Percentiles rank a stretch among this genome's conserved stretches.
Conservation (phyloP, 2,797 vertebrate genomes). For the Coreius guichenoti region DNA sequence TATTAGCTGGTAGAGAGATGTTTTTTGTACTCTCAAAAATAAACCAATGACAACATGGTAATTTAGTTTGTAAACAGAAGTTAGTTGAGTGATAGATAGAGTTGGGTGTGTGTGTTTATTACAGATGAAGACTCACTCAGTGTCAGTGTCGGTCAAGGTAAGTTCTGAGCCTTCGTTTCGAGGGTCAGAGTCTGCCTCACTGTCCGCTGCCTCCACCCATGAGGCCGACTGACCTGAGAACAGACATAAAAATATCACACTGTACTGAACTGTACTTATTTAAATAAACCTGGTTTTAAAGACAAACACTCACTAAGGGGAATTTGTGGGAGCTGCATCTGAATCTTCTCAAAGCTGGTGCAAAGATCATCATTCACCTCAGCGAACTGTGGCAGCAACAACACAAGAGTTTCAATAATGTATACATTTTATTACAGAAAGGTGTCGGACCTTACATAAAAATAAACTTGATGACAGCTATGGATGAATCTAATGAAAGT, state of each 20-base stretch:
- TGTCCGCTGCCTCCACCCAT: conserved; percentile 66
- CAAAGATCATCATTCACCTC: conserved; percentile 36
- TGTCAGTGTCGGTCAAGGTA: conserved; percentile 76
- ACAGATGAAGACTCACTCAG: conserved; percentile 71
- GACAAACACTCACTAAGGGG: conserved; percentile 42
- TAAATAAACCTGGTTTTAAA: neutral
- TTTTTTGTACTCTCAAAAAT: conserved; percentile 13
- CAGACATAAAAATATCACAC: conserved; percentile 8
- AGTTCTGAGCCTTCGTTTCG: conserved; percentile 68
- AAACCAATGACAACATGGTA: neutral
- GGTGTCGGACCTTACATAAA: neutral
- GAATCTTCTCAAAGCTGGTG: conserved; percentile 42
- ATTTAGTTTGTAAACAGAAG: neutral
- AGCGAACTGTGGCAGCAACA: neutral
- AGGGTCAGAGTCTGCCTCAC: conserved; percentile 67
- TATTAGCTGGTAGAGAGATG: neutral
- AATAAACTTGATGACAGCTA: neutral
- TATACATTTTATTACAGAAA: neutral
- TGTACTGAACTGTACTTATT: neutral
- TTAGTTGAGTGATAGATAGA: neutral
- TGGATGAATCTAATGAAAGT: neutral
- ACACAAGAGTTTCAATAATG: neutral
- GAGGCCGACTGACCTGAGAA: conserved; percentile 43
- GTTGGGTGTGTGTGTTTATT: neutral
- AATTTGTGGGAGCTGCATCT: conserved; percentile 8